A percentile compares a stretch with the other conserved stretches of the same genome.
These are phyloP conservation scores for Apteryx owenii DNA, from an alignment of 2,113 vertebrate genomes.

Conservation along the genomic window DNA sequence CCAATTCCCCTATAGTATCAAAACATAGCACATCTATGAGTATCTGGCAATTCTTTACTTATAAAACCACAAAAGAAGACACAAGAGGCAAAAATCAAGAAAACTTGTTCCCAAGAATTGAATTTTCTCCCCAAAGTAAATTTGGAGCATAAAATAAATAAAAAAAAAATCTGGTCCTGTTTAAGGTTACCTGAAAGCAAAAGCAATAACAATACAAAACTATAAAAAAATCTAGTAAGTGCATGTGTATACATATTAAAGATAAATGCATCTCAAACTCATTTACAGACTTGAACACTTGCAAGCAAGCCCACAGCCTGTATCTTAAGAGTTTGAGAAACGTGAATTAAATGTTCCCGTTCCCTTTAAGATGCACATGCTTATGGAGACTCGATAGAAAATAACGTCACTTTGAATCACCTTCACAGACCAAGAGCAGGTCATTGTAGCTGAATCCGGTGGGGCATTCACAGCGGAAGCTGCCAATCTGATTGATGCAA, in stretches of 20 bases:
- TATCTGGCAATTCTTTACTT: background rate
- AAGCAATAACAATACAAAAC: background rate
- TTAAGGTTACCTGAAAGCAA: background rate
- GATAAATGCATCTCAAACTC: background rate
- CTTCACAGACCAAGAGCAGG: constrained; percentile 87
- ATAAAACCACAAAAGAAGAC: background rate
- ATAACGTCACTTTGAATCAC: constrained; percentile 54
- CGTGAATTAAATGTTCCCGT: background rate
- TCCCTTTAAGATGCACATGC: background rate
- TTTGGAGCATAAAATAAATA: background rate
- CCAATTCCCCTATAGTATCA: background rate
- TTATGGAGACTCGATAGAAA: background rate
- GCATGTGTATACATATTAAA: background rate
- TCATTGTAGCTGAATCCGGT: constrained; percentile 89
- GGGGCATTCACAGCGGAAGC: constrained; percentile 89
- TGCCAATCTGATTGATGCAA: constrained; percentile 89
- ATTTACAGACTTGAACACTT: background rate
- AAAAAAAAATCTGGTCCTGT: no score
- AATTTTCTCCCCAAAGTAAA: background rate
- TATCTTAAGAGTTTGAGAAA: background rate
- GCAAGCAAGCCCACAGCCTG: background rate
- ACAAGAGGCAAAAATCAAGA: background rate
- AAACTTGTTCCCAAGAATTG: background rate
- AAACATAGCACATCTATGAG: background rate
- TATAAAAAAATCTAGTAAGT: background rate